Conservation (phyloP, 2,113 vertebrate genomes). For the Catharus minimus region DNA sequence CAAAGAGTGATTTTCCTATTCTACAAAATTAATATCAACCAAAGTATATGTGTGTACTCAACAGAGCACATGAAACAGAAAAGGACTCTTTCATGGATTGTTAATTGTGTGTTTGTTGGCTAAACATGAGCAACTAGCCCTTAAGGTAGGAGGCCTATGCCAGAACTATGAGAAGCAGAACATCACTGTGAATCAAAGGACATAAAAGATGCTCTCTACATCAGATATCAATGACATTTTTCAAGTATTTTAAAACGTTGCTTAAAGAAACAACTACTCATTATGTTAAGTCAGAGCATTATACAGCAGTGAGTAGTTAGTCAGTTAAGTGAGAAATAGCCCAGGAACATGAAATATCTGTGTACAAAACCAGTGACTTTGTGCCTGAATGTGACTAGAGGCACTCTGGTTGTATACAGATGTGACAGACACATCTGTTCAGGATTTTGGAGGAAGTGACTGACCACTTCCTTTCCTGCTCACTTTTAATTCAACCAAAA, state of each 20-base stretch:
- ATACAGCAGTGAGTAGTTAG: not conserved
- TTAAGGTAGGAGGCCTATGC: not conserved
- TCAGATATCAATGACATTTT: not conserved
- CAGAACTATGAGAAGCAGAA: not conserved
- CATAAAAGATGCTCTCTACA: not conserved
- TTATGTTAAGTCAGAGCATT: not conserved
- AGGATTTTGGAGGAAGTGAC: not conserved
- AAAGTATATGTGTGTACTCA: not conserved
- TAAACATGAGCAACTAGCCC: not conserved
- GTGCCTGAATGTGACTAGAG: not conserved
- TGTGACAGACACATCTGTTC: not conserved
- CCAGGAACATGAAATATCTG: not conserved
- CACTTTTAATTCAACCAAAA: not conserved
- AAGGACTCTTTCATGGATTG: not conserved
- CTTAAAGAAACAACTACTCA: not conserved
- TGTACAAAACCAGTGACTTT: not conserved
- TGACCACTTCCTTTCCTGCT: not conserved
- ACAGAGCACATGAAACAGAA: not conserved
- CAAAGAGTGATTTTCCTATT: not conserved
- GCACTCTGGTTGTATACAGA: not conserved
- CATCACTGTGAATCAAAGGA: not conserved
- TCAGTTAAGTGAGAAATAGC: not conserved
- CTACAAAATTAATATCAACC: not conserved
- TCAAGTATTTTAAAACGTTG: not conserved
- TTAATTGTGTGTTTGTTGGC: not conserved